Evolutionary conservation across 1,140 invertebrate species (phyloP).

Genomic region (Leptopilina clavipes): DNA sequence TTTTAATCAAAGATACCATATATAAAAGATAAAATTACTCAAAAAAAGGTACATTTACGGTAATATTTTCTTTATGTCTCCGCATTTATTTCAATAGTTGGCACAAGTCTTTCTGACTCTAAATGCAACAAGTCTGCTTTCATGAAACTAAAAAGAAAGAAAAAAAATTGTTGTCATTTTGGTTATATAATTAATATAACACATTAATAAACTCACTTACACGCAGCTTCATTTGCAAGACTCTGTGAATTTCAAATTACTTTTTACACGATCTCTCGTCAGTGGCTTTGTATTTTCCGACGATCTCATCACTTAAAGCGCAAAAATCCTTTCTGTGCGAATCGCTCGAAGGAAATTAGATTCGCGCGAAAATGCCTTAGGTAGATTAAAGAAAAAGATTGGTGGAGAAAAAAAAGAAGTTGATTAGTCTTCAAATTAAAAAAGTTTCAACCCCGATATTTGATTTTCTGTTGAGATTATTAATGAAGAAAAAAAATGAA

Average conservation of each 20-base stretch:
- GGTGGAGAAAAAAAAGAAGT: not conserved
- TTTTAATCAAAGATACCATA: too few relatives aligned
- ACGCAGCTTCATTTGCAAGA: too few relatives aligned
- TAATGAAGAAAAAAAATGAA: not conserved
- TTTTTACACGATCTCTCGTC: not conserved
- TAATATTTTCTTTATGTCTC: too few relatives aligned
- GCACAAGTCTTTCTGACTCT: too few relatives aligned
- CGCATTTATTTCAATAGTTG: too few relatives aligned
- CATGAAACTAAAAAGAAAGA: too few relatives aligned
- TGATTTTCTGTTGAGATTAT: not conserved
- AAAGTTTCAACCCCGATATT: not conserved
- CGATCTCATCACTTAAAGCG: not conserved
- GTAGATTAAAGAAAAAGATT: not conserved
- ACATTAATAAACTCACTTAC: too few relatives aligned
- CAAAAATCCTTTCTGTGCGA: not conserved
- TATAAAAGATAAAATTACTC: too few relatives aligned
- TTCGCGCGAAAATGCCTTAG: not conserved
- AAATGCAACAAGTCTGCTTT: too few relatives aligned
- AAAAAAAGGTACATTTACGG: too few relatives aligned
- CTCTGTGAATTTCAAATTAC: not conserved
- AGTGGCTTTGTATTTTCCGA: not conserved
- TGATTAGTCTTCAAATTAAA: not conserved
- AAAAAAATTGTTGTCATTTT: too few relatives aligned
- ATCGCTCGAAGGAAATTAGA: constrained; percentile 24
- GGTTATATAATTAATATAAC: too few relatives aligned